A percentile compares a stretch with the other conserved stretches of the same genome.
Conservation (phyloP, 1,140 invertebrate genomes). For the Apis cerana region DNA sequence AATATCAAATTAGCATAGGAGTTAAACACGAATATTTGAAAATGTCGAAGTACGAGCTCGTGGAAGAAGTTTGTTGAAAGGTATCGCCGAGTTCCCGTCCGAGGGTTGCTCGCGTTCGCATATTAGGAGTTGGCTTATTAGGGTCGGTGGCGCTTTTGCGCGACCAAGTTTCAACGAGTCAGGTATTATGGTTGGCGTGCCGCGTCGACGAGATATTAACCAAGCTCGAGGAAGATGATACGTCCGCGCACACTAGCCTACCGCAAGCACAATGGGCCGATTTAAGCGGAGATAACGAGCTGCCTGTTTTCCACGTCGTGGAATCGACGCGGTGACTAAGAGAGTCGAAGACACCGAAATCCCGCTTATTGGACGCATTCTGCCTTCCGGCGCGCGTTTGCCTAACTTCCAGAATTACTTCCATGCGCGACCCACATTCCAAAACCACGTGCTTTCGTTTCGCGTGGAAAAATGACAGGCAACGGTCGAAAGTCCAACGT, state of each 20-base stretch:
- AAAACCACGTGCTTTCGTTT: too few species aligned
- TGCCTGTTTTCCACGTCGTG: conserved; percentile 44
- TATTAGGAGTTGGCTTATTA: conserved; percentile 72
- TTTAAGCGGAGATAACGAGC: conserved; percentile 40
- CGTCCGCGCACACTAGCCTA: conserved; percentile 27
- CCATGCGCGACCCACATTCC: conserved; percentile 22
- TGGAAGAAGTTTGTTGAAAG: conserved; percentile 7
- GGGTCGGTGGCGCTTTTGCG: conserved; percentile 69
- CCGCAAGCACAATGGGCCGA: conserved; percentile 42
- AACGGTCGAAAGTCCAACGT: too few species aligned
- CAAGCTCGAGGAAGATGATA: conserved; percentile 37
- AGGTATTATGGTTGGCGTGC: conserved; percentile 69
- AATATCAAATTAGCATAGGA: too few species aligned
- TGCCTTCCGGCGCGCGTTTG: background rate
- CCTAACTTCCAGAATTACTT: background rate
- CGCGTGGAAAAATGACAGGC: background rate
- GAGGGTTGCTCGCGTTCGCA: conserved; percentile 62
- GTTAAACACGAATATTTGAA: background rate
- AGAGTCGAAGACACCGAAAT: conserved; percentile 32
- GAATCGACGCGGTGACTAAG: conserved; percentile 6
- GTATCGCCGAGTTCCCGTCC: conserved; percentile 24
- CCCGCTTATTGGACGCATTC: background rate
- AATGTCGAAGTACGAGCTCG: background rate
- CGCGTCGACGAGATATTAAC: conserved; percentile 62
- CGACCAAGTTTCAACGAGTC: conserved; percentile 75